Conservation (phyloP, 2,888 invertebrate species). For the Leptinotarsa peninsularis region DNA sequence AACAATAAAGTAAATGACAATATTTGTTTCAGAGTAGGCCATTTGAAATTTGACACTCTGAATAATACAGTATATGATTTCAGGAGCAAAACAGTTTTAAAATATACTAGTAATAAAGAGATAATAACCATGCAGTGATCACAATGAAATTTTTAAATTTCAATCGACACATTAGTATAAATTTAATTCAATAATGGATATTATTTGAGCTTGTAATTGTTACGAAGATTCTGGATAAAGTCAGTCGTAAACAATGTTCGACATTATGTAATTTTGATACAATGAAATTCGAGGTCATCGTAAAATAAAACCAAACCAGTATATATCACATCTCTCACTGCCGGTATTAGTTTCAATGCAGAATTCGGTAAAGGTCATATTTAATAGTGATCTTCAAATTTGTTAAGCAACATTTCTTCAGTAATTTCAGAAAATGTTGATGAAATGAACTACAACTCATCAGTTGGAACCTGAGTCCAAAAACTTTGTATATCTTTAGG, state of each 20-base stretch:
- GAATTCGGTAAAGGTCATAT: too few species aligned
- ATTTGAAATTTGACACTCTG: neutral
- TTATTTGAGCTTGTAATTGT: neutral
- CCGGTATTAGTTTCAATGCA: neutral
- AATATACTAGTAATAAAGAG: neutral
- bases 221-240: neutral
- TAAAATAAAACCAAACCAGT: neutral
- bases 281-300: neutral
- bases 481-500: too few species aligned
- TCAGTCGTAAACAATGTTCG: neutral
- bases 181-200: neutral
- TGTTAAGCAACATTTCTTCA: too few species aligned
- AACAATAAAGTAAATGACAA: too few species aligned
- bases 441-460: too few species aligned
- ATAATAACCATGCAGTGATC: neutral
- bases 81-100: neutral
- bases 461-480: too few species aligned
- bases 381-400: too few species aligned
- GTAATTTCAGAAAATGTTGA: too few species aligned
- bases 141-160: slow-evolving; percentile 2
- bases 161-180: slow-evolving; percentile 3
- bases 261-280: neutral
- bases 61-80: slow-evolving; percentile 1
- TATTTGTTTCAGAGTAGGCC: too few species aligned
- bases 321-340: neutral